Evolutionary conservation across 92 coral and sea anemone species (phyloP), one percentile per base, ranked within the genome.

Genomic region (Paramuricea clavata): DNA sequence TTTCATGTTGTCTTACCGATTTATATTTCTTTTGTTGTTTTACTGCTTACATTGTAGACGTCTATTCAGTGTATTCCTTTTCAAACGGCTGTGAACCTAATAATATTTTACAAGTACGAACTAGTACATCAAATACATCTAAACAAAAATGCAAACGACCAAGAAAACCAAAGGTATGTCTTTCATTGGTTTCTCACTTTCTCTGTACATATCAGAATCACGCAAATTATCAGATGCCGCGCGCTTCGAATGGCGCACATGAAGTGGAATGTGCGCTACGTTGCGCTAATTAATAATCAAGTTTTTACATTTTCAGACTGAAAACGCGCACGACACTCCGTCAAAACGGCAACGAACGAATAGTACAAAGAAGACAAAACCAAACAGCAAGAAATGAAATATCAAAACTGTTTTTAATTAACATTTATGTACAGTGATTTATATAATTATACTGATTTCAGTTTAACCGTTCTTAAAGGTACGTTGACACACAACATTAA

Each of bases 311-410:
- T 76, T 54, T 76, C 59, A 76, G 82, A 61, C 2, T 26, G 72
- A 33, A 59, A 60, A 61, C 56, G 49, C 30, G n/a, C 39, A 76
- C 0, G 82, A 33, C 12, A 59, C 84, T n/a, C 2, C 84, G 6
- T 21, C 43, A 10, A 79, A 79, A 61, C 41, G 84, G 60, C 59
- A 61, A 59, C 49, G 49, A 36, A 39, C 84, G n/a, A 23, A 10
- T 61, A n/a, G 30, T 17, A 35, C 69, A 34, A 59, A 43, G 36
- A 79, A 79, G 41, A 59, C 56, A 8, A 79, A 60, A n/a, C 27
- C 44, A 76, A 76, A 76, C 68, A 76, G 47, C 60, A 76, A 76
- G 69, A 76, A 76, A 76, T 52, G 30, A 52, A 36, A 74, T 19
- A 28, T 17, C 41, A 16, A 36, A 68, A 39, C 50, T 74, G 41